Percentiles rank a stretch among this genome's conserved stretches.
phyloP scores from a whole-genome alignment of 2,797 vertebrate genomes.

The Muraenolepis orangiensis region DNA sequence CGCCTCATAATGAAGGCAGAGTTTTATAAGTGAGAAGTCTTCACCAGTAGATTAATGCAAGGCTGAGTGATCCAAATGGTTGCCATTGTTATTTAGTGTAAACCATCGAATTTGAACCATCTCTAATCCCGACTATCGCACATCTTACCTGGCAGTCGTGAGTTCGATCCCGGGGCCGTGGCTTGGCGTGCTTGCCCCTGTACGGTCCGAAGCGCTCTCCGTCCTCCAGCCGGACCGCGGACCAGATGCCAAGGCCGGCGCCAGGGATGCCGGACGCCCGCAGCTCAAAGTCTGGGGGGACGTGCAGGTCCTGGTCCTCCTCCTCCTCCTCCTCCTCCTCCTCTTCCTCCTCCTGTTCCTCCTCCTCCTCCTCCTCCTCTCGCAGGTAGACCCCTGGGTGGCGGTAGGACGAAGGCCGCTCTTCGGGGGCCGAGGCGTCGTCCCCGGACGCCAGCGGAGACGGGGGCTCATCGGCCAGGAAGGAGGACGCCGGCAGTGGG shows the following conservation, averaged over 20 bases:
- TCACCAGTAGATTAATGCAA: too few relatives aligned
- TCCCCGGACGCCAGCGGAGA: slow-evolving; percentile 84
- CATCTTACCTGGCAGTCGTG: slow-evolving; percentile 90
- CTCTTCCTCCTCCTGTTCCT: too few relatives aligned
- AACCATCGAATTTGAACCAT: too few relatives aligned
- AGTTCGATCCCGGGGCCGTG: slow-evolving; percentile 75
- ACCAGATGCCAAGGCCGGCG: slow-evolving; percentile 88
- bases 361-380: slow-evolving; percentile 56
- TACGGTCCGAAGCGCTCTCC: slow-evolving; percentile 93
- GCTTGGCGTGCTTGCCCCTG: slow-evolving; percentile 79
- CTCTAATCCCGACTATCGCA: too few relatives aligned
- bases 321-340: too few relatives aligned
- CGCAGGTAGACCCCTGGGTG: slow-evolving; percentile 80
- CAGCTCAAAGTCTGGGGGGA: slow-evolving; percentile 90
- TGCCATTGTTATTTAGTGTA: too few relatives aligned
- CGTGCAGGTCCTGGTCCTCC: slow-evolving; percentile 56
- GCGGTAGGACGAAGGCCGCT: slow-evolving; percentile 71
- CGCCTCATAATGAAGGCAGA: too few relatives aligned
- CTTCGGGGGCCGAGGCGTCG: slow-evolving; percentile 77
- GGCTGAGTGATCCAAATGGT: too few relatives aligned
- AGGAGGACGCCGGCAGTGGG: slow-evolving; percentile 46
- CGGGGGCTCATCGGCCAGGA: slow-evolving; percentile 71
- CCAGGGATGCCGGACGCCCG: slow-evolving; percentile 81
- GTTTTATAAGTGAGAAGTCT: too few relatives aligned
- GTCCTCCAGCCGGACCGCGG: slow-evolving; percentile 82